Evolutionary conservation across 2,113 vertebrate genomes (phyloP), one percentile per base, ranked within the genome.

Genomic region (Clarias macrocephalus): DNA sequence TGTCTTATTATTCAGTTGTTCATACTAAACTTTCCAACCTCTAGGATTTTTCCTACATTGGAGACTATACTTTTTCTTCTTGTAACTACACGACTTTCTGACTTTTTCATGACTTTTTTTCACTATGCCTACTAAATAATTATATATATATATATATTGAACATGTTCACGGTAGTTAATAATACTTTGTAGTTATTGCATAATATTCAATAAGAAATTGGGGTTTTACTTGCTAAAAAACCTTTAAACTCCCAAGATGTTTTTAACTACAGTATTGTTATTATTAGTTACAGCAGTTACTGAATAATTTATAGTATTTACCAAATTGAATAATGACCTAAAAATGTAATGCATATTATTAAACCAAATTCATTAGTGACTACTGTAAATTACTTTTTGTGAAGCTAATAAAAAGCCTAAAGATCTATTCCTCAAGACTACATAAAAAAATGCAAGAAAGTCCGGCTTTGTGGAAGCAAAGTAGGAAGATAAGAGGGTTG

Each of bases 351-450:
- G 48, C 42, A 76, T 52, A n/a, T 48, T 73, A 73, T 42, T 73
- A 11, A 42, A 73, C 16, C 19, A 42, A 23, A 73, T 73, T 73
- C 42, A 42, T 73, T 10, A 48, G 9, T 1, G 0, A 19, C 16
- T 72, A 42, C 8, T 42, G 18, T 28, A 25, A 15, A 77, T 77
- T 54, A n/a, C 54, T 77, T 28, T 54, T 5, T 77, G 12, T 54
- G 13, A 77, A 56, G 16, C 52, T n/a, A n/a, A 77, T 94, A 94
- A 95, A 94, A 95, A 97, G 48, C 48, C 13, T 59, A 59, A 15
- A 59, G 2, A 48, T 8, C 7, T 48, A 48, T 48, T 48, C 7
- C 48, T 48, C 48, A 48, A 48, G 48, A 48, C 48, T 48, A 48
- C 48, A 42, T 37, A 37, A 37, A 37, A 37, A 37, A 37, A 37